Conservation (phyloP, 92 coral and sea anemone genomes). For the Actinernus sp. region DNA sequence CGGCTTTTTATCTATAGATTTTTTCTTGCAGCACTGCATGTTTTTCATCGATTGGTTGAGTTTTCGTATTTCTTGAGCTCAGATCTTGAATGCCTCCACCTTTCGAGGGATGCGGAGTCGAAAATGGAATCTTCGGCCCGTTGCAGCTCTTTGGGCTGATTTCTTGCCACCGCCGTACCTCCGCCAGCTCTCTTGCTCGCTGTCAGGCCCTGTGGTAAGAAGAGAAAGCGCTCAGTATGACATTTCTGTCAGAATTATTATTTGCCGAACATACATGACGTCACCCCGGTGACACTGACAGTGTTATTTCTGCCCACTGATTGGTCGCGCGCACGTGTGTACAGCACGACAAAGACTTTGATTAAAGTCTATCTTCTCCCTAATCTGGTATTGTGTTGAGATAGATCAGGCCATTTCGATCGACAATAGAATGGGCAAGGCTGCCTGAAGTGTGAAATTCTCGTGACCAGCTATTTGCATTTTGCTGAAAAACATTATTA, state of each 20-base stretch:
- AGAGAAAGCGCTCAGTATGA: no score
- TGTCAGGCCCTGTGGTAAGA: no score
- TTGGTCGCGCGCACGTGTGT: constrained; percentile 59
- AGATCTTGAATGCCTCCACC: no score
- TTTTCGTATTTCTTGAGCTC: no score
- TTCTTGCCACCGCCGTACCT: no score
- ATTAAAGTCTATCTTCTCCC: constrained; percentile 50
- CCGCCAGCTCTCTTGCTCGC: no score
- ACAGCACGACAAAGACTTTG: constrained; percentile 12
- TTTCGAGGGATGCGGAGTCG: no score
- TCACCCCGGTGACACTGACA: constrained; percentile 45
- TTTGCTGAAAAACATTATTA: neutral
- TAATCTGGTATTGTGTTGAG: constrained; percentile 6
- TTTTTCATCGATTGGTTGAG: no score
- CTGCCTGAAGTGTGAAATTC: constrained; percentile 2
- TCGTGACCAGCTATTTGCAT: neutral
- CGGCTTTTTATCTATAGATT: constrained; percentile 63
- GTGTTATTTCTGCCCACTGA: constrained; percentile 47
- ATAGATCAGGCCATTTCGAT: constrained; percentile 24
- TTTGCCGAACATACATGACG: neutral
- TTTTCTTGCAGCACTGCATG: constrained; percentile 84
- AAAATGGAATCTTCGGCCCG: no score
- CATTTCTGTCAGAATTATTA: no score
- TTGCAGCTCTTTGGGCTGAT: no score
- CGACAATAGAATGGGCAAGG: neutral